These are phyloP conservation scores for Phymastichus coffea DNA, from an alignment of 1,140 invertebrate species.

Conservation along the genomic window DNA sequence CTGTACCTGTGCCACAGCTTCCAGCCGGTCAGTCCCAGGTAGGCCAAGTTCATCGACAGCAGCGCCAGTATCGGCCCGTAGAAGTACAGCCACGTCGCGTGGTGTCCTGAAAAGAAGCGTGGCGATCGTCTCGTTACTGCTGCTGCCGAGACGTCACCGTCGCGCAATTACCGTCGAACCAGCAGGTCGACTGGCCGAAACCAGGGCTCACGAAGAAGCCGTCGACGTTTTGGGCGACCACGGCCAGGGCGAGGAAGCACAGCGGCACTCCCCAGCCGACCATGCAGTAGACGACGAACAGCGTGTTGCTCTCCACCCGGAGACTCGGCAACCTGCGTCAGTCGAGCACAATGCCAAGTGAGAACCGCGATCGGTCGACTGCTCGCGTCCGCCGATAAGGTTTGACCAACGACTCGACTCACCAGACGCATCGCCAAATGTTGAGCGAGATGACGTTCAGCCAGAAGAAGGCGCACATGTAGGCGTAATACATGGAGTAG, in stretches of 20 bases:
- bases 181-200: conserved; percentile 61
- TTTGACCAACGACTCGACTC: conserved; percentile 44
- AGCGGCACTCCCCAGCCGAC: conserved; percentile 62
- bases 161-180: conserved; percentile 60
- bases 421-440: conserved; percentile 63
- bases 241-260: conserved; percentile 54
- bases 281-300: conserved; percentile 58
- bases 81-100: conserved; percentile 64
- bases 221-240: conserved; percentile 54
- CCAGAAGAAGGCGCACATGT: conserved; percentile 68
- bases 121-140: too few species aligned
- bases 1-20: conserved; percentile 58
- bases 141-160: not conserved
- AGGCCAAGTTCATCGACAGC: conserved; percentile 59
- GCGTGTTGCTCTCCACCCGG: conserved; percentile 51
- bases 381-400: conserved; percentile 3
- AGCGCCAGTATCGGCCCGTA: conserved; percentile 64
- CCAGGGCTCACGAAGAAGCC: conserved; percentile 59
- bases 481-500: conserved; percentile 63
- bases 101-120: conserved; percentile 38
- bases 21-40: conserved; percentile 61
- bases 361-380: too few species aligned
- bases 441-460: conserved; percentile 67
- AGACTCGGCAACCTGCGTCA: conserved; percentile 46
- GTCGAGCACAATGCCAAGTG: too few species aligned